Percentiles rank a stretch among this genome's conserved stretches.
Evolutionary conservation across 2,797 vertebrate genomes (phyloP).

Genomic region (Coranthus polyacanthus): DNA sequence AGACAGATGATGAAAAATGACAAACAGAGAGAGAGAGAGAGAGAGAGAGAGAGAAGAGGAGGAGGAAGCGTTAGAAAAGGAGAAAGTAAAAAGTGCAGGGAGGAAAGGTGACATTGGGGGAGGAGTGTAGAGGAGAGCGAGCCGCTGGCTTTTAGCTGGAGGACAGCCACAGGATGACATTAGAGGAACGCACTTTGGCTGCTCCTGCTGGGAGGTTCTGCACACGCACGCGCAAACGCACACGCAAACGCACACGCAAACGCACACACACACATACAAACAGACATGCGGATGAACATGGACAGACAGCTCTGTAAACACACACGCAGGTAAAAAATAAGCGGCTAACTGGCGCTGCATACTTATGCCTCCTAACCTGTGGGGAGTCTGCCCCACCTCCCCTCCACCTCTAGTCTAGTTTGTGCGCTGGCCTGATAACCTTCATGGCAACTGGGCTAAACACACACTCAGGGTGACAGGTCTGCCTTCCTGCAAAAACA

Average conservation of each 20-base stretch:
- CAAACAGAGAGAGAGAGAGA: slow-evolving; percentile 72
- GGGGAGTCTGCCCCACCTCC: slow-evolving; percentile 62
- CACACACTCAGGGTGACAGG: slow-evolving; percentile 65
- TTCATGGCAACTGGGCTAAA: slow-evolving; percentile 76
- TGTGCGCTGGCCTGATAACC: slow-evolving; percentile 79
- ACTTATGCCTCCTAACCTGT: slow-evolving; percentile 77
- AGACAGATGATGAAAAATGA: slow-evolving; percentile 86
- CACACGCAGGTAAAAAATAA: slow-evolving; percentile 57
- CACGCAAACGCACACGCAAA: no score
- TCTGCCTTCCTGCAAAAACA: slow-evolving; percentile 73
- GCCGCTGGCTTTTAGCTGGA: slow-evolving; percentile 80
- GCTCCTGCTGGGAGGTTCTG: slow-evolving; percentile 77
- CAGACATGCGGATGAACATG: slow-evolving; percentile 7
- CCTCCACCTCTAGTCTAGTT: slow-evolving; percentile 64
- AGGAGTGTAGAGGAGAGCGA: slow-evolving; percentile 56
- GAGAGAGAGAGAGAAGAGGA: slow-evolving; percentile 7
- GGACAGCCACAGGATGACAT: slow-evolving; percentile 79
- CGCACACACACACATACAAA: no score
- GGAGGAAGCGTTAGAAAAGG: slow-evolving; percentile 48
- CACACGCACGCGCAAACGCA: slow-evolving; percentile 6
- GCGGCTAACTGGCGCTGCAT: slow-evolving; percentile 66
- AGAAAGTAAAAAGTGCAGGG: slow-evolving; percentile 65
- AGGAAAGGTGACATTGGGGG: slow-evolving; percentile 80
- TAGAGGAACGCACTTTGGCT: slow-evolving; percentile 78
- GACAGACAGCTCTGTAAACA: slow-evolving; percentile 47